Conservation (phyloP, 2,888 invertebrate genomes). For the Spilosoma lubricipeda region DNA sequence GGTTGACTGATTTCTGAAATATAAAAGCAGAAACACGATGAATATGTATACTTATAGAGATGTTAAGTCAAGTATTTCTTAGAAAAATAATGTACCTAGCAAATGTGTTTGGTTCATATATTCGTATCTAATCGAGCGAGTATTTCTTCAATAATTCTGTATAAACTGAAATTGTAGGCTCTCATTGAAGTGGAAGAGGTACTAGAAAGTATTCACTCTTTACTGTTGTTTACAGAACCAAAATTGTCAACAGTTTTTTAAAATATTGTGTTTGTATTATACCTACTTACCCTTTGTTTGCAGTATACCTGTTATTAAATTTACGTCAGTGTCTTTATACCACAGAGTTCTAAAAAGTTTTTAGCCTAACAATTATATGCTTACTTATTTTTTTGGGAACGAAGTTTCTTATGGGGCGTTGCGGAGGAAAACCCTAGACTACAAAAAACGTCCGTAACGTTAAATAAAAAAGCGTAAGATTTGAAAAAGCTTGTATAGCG, state of each 20-base stretch:
- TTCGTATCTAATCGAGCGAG: constrained; percentile 38
- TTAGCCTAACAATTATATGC: no score
- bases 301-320: no score
- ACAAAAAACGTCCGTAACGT: no score
- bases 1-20: constrained; percentile 58
- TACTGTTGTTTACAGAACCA: constrained; percentile 17
- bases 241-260: neutral
- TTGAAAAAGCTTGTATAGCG: no score
- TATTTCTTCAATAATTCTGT: constrained; percentile 30
- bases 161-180: constrained; percentile 19
- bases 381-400: no score
- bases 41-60: constrained; percentile 9
- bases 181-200: constrained; percentile 37
- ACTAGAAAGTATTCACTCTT: constrained; percentile 26
- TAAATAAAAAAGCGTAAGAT: no score
- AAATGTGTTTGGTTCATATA: constrained; percentile 24
- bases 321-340: no score
- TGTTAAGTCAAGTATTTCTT: constrained; percentile 14
- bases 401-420: no score
- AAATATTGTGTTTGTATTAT: no score
- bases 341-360: no score
- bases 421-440: no score
- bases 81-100: constrained; percentile 17
- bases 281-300: no score
- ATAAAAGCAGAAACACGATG: constrained; percentile 35